Percentiles rank a stretch among this genome's conserved stretches.
Conservation (phyloP, 2,113 vertebrate species). For the Cebus imitator region DNA sequence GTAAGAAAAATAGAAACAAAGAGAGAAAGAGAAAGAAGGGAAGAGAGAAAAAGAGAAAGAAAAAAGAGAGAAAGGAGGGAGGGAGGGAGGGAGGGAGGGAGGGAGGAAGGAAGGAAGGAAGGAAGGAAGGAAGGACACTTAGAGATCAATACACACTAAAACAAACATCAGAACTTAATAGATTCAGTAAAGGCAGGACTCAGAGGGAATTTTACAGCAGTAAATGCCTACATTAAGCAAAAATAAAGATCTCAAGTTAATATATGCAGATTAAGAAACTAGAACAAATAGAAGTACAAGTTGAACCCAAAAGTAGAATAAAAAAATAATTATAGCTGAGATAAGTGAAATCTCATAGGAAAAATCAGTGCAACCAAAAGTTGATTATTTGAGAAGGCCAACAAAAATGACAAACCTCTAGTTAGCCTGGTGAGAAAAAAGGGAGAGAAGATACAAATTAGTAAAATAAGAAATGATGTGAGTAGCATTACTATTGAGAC, state of each 20-base stretch:
- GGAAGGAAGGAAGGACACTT: neutral
- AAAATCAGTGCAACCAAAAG: neutral
- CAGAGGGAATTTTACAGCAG: neutral
- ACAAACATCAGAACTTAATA: neutral
- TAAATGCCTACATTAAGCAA: neutral
- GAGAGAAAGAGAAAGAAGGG: too few species aligned
- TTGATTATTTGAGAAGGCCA: neutral
- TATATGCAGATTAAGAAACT: neutral
- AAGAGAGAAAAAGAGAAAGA: rapidly evolving
- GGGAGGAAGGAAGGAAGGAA: too few species aligned
- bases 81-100: too few species aligned
- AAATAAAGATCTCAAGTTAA: neutral
- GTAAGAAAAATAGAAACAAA: too few species aligned
- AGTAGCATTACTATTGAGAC: neutral
- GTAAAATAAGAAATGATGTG: neutral
- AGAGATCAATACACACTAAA: neutral
- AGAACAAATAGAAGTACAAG: neutral
- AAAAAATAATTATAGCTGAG: neutral
- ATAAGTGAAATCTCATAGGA: neutral
- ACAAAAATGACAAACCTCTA: neutral
- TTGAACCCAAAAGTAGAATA: neutral
- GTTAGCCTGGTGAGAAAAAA: neutral
- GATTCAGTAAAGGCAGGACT: neutral
- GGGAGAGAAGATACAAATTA: neutral
- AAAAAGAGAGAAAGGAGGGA: rapidly evolving